Conservation (phyloP, 2,797 vertebrate genomes). For the Hephaestus fuliginosus region DNA sequence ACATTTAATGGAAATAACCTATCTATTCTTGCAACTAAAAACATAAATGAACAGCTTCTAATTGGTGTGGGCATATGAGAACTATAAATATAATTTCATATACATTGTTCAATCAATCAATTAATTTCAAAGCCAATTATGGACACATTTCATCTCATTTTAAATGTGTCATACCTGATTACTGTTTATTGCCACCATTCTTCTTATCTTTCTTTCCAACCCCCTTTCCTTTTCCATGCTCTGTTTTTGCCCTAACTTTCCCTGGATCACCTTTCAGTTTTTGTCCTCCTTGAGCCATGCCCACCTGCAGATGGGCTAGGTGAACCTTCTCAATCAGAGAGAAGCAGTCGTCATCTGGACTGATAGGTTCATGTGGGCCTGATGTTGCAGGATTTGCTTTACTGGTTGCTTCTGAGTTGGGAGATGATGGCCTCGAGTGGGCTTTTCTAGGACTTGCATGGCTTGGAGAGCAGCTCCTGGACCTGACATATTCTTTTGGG, state of each 20-base stretch:
- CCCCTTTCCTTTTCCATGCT: constrained; percentile 69
- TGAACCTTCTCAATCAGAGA: constrained; percentile 82
- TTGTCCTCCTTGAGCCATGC: constrained; percentile 47
- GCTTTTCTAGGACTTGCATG: constrained; percentile 59
- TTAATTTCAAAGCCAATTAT: background rate
- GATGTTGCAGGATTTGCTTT: constrained; percentile 2
- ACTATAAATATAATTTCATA: constrained; percentile 30
- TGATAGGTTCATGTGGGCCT: constrained; percentile 43
- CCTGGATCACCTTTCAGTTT: constrained; percentile 56
- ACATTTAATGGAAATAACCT: too few relatives aligned
- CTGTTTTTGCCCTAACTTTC: constrained; percentile 51
- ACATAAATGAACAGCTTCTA: constrained; percentile 7
- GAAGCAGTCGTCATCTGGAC: constrained; percentile 77
- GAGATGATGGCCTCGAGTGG: constrained; percentile 63
- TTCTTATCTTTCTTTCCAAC: constrained; percentile 73
- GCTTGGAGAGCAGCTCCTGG: constrained; percentile 60
- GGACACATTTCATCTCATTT: constrained; percentile 15
- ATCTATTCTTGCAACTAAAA: constrained; percentile 13
- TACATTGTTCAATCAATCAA: background rate
- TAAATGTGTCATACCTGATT: constrained; percentile 1
- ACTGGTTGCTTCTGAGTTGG: constrained; percentile 36
- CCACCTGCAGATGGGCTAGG: constrained; percentile 70
- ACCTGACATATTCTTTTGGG: constrained; percentile 61
- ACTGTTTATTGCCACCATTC: constrained; percentile 63
- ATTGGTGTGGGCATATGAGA: constrained; percentile 3